Evolutionary conservation across 2,888 invertebrate genomes (phyloP), one percentile per base, ranked within the genome.

Genomic region (Drosophila conformis): DNA sequence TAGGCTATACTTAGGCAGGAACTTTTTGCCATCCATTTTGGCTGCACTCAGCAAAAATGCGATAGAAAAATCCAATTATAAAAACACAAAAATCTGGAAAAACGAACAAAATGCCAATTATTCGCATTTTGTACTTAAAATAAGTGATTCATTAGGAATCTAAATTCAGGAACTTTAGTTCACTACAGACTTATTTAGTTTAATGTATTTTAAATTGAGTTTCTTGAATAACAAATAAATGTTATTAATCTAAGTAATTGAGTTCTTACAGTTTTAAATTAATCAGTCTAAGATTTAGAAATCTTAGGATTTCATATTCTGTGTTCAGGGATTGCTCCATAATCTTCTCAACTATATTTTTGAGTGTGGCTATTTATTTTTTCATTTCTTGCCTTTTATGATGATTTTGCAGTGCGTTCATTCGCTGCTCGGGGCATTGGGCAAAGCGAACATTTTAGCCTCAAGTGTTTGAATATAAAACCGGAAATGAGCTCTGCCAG

Each of bases 391-490:
- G 75, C 73, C 72, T 85, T 87, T 87, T 83, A 72, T 87, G 85
- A 82, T 83, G 85, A 87, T 76, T 87, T 76, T 72, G 79, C 82
- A 86, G 59, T 80, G 84, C 57, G 53, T 6, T 36, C 35, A 53
- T 70, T 61, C 46, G 60, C 65, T 51, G 65, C 70, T 64, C 52
- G 51, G 68, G 51, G 75, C 75, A 76, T 76, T 78, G 76, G 76
- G 81, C 54, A 81, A 88, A 79, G 87, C 82, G 90, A 90, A 88
- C 90, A 87, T 87, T 87, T 87, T 90, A 83, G 87, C 88, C 86
- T 83, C 86, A 83, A 87, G 86, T 87, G 88, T 79, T 90, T 86
- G 83, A 87, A 90, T 90, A 90, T 83, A 83, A 88, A 88, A 88
- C 76, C 87, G 87, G 90, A 87, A 87, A 87, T 87, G 87, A 90